phyloP scores from a whole-genome alignment of 1,140 invertebrate genomes.

The Diachasma alloeum region DNA sequence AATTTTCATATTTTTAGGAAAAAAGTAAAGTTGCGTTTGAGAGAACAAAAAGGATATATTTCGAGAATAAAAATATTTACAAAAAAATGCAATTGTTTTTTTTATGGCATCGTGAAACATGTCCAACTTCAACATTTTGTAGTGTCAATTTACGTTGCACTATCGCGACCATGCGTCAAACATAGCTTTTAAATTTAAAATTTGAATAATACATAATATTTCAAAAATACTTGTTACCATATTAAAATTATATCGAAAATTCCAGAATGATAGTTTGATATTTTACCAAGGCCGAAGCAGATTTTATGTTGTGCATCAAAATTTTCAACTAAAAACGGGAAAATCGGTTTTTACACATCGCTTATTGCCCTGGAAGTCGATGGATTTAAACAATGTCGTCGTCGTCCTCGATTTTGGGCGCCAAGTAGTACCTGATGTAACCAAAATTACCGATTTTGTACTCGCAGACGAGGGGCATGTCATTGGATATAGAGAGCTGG shows the following conservation, averaged over 20 bases:
- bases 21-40: no score
- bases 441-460: slow-evolving; percentile 96
- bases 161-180: slow-evolving; percentile 65
- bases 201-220: slow-evolving; percentile 62
- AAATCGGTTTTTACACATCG: no score
- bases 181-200: slow-evolving; percentile 64
- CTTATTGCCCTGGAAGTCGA: no score
- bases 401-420: slow-evolving; percentile 98
- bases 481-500: slow-evolving; percentile 92
- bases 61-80: no score
- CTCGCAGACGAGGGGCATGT: slow-evolving; percentile 97
- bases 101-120: slow-evolving; percentile 52
- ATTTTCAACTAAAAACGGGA: no score
- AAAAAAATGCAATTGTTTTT: no score
- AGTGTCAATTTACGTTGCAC: slow-evolving; percentile 62
- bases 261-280: neutral
- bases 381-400: slow-evolving; percentile 67
- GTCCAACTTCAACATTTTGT: slow-evolving; percentile 54
- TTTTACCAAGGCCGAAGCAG: neutral
- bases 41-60: no score
- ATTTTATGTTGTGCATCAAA: no score
- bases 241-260: neutral
- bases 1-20: no score
- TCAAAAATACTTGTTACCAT: slow-evolving; percentile 30
- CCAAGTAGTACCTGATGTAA: slow-evolving; percentile 96